Base-by-base conservation (phyloP, 2,113 vertebrate genomes). In the Macrotis lagotis region DNA sequence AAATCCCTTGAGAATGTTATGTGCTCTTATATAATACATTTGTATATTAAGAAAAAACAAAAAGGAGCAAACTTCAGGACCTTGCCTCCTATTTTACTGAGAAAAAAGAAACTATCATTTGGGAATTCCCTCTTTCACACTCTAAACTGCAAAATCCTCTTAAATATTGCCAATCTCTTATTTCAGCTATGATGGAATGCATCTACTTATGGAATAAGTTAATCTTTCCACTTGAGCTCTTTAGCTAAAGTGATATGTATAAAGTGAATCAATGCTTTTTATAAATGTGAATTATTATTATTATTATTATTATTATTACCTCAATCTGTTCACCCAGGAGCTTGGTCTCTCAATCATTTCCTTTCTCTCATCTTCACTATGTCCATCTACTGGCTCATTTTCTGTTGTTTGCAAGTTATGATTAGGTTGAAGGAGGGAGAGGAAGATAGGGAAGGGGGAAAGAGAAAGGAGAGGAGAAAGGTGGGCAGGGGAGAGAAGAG, bases 1-100 rank as follows among this genome's bases (percentile, higher is more conserved):
- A 95, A 92, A 66, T 6, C 3, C 90, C 47, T 95, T 90, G 91
- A 51, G 74, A 91, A 3, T 94, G 49, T 50, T 93, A 90, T 91
- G 48, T 91, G 92, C 90, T 92, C 47, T 48, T 66, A 92, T 22
- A 8, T 91, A 93, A 88, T 59, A 55, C 14, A 92, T n/a, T 66
- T 94, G 95, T 91, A 92, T 49, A 93, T 91, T 95, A 95, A 92
- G 28, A 96, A 92, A 95, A 95, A 89, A 37, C 14, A 19, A 2
- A 12, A 74, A 92, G 55, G 49, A 8, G n/a, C 7, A 44, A 83
- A 83, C 66, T 24, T 83, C n/a, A 44, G n/a, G 66, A 44, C 66
- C 19, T 83, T 44, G n/a, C n/a, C 66, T 83, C n/a, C n/a, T 83
- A 44, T 19, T 44, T 83, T 83, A 83, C 37, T 37, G 19, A 83